These are phyloP conservation scores for Dryoscopus gambensis DNA, from an alignment of 2,113 vertebrate genomes.

Conservation along the genomic window DNA sequence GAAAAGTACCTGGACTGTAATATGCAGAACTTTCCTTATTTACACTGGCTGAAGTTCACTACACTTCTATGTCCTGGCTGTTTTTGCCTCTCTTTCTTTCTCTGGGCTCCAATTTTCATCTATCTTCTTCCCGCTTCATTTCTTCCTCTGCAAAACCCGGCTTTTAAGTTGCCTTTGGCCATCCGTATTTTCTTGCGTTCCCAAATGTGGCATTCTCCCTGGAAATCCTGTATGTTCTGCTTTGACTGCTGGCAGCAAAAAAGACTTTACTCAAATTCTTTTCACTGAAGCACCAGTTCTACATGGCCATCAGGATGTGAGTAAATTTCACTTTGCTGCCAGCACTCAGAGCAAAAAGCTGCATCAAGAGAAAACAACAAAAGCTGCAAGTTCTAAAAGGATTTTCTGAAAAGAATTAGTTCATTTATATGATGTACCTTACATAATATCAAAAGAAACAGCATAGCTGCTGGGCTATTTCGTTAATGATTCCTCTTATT, in stretches of 20 bases:
- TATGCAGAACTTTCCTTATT: background rate
- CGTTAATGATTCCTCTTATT: background rate
- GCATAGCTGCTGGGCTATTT: background rate
- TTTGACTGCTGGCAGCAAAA: background rate
- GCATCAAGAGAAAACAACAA: constrained; percentile 51
- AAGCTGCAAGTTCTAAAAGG: constrained; percentile 26
- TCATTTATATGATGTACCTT: constrained; percentile 32
- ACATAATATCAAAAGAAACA: constrained; percentile 27
- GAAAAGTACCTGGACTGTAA: background rate
- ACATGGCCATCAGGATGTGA: background rate
- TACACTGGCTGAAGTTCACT: background rate
- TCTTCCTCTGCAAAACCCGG: background rate
- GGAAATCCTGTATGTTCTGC: background rate
- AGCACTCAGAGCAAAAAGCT: constrained; percentile 20
- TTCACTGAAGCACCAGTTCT: background rate
- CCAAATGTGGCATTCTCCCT: background rate
- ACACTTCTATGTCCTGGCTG: background rate
- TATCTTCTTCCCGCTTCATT: background rate
- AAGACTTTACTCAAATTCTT: constrained; percentile 25
- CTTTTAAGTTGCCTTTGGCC: constrained; percentile 13
- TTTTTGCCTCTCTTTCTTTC: background rate
- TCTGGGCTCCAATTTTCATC: background rate
- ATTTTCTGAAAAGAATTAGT: constrained; percentile 42
- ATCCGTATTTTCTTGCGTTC: constrained; percentile 19
- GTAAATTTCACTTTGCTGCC: constrained; percentile 54